Conservation (phyloP, 2,888 invertebrate genomes). For the Netelia inedita region DNA sequence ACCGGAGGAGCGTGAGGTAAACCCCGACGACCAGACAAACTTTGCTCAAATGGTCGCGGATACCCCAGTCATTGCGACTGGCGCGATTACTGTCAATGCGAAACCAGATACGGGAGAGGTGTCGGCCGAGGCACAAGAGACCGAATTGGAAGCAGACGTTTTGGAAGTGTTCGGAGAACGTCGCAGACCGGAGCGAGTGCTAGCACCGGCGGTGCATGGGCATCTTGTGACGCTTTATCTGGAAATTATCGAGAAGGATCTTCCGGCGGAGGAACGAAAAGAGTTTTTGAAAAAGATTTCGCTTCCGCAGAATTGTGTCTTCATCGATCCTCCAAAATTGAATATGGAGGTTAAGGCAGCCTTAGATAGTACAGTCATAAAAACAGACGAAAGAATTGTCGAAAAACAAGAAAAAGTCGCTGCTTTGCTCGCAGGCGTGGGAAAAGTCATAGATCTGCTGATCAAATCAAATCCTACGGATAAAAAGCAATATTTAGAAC, state of each 20-base stretch:
- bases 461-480: constrained; percentile 16
- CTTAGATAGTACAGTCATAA: constrained; percentile 48
- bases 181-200: constrained; percentile 36
- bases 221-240: constrained; percentile 32
- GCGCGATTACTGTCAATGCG: constrained; percentile 29
- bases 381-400: constrained; percentile 58
- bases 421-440: constrained; percentile 51
- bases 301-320: constrained; percentile 53
- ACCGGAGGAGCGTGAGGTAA: constrained; percentile 12
- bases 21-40: constrained; percentile 8
- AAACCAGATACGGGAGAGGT: constrained; percentile 15
- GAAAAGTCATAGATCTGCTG: constrained; percentile 30
- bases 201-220: constrained; percentile 51
- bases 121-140: background rate
- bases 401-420: constrained; percentile 58
- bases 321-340: constrained; percentile 61
- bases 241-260: constrained; percentile 58
- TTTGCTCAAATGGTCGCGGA: constrained; percentile 13
- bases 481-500: constrained; percentile 36
- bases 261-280: constrained; percentile 48
- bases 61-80: constrained; percentile 29
- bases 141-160: constrained; percentile 38
- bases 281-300: constrained; percentile 37
- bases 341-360: constrained; percentile 56
- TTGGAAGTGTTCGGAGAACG: constrained; percentile 48